Evolutionary conservation across 2,797 vertebrate species (phyloP).

Genomic region (Bradypodion ventrale): DNA sequence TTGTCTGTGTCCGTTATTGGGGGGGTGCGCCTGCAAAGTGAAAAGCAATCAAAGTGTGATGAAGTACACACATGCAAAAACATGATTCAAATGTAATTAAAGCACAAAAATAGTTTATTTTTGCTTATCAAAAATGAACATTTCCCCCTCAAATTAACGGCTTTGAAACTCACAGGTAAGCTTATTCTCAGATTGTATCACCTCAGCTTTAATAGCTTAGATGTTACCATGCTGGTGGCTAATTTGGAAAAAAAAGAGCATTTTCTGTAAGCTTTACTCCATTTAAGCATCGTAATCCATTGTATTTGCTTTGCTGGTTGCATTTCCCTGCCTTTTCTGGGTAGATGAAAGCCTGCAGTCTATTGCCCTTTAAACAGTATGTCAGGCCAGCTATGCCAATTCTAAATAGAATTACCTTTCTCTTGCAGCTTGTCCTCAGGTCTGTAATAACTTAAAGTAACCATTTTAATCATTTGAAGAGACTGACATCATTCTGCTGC

Average conservation of each 20-base stretch:
- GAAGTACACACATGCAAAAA: slow-evolving; percentile 22
- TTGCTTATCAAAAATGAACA: slow-evolving; percentile 26
- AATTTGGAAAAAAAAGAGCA: neutral
- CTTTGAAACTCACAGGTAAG: neutral
- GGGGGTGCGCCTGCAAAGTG: too few relatives aligned
- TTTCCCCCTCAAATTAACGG: slow-evolving; percentile 30
- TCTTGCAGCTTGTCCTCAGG: slow-evolving; percentile 1
- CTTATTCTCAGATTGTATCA: slow-evolving; percentile 27
- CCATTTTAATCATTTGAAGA: neutral
- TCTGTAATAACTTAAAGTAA: slow-evolving; percentile 22
- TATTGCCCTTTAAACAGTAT: slow-evolving; percentile 3
- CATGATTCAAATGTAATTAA: slow-evolving; percentile 41
- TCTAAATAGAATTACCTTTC: slow-evolving; percentile 27
- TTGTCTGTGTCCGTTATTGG: too few relatives aligned
- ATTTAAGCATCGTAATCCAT: neutral
- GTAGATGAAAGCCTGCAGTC: neutral
- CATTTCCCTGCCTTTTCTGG: neutral
- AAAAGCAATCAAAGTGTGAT: slow-evolving; percentile 38
- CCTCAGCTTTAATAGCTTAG: neutral
- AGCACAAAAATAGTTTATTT: neutral
- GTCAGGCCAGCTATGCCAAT: slow-evolving; percentile 20
- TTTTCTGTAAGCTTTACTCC: neutral
- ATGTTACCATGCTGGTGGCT: neutral
- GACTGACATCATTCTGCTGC: neutral
- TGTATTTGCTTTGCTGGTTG: neutral